These are phyloP conservation scores for Drosophila anomelani DNA, from an alignment of 2,888 invertebrate genomes.

Conservation along the genomic window DNA sequence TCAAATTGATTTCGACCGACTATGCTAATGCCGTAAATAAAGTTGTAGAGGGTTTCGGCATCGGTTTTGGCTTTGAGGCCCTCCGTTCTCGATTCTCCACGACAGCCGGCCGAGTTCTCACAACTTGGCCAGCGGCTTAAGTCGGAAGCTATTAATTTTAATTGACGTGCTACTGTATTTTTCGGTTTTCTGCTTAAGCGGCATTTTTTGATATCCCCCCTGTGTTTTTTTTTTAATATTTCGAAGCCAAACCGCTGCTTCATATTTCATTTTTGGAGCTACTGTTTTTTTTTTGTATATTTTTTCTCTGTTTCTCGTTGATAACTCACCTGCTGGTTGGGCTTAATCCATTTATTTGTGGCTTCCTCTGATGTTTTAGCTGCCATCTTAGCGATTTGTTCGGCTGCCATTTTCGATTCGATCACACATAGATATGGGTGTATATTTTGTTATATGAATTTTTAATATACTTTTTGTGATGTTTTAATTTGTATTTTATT, in stretches of 20 bases:
- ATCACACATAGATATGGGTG: constrained; percentile 28
- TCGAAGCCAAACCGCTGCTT: constrained; percentile 16
- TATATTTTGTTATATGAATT: constrained; percentile 3
- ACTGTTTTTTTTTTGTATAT: constrained; percentile 28
- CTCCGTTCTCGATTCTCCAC: constrained; percentile 25
- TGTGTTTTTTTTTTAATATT: constrained; percentile 9
- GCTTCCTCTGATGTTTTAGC: constrained; percentile 51
- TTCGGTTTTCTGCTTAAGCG: constrained; percentile 53
- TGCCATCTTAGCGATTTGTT: constrained; percentile 58
- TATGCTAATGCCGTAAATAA: constrained; percentile 80
- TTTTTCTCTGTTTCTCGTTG: constrained; percentile 27
- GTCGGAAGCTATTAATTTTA: constrained; percentile 82
- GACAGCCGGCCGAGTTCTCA: constrained; percentile 34
- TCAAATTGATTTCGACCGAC: constrained; percentile 74
- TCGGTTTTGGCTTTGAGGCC: constrained; percentile 15
- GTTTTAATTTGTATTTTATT: not conserved
- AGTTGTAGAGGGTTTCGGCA: constrained; percentile 58
- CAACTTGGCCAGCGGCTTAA: constrained; percentile 62
- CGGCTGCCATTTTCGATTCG: constrained; percentile 52
- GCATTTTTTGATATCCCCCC: constrained; percentile 52
- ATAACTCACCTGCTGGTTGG: constrained; percentile 69
- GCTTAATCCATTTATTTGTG: constrained; percentile 75
- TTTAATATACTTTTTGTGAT: constrained; percentile 11
- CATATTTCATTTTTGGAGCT: constrained; percentile 41
- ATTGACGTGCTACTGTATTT: constrained; percentile 79